Evolutionary conservation across 2,888 invertebrate genomes (phyloP), one percentile per base, ranked within the genome.

Genomic region (Allacma fusca): DNA sequence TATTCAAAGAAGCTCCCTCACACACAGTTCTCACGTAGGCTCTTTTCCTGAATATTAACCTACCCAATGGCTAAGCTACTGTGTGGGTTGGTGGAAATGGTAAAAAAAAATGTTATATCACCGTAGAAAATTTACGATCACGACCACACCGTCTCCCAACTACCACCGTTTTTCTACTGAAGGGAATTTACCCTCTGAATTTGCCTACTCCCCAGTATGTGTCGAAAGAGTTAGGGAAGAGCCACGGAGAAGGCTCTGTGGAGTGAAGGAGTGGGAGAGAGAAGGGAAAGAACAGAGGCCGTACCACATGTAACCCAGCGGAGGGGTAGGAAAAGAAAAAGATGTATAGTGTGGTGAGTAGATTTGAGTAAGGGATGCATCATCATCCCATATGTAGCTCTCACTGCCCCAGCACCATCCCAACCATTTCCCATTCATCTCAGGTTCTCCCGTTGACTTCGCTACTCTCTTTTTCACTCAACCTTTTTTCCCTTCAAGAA

Each of bases 1-100:
- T 80, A 78, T 80, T 79, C 78, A 75, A 80, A 80, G 76, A 76
- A 80, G 80, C 80, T 78, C 74, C 77, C 65, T 34, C 40, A 23
- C 65, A 50, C 50, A 28, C 28, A 72, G 59, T 34, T 29, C 24
- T 71, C 75, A 59, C 67, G 24, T 5, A 13, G 24, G 29, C 28
- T 21, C 26, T 26, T 50, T 24, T 1, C 26, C 24, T 69, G 43
- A 40, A 69, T n/a, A 69, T n/a, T 34, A 34, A 34, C 34, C 34
- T 34, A 34, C 34, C 34, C 4, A 34, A 34, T 34, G 34, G 34
- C 34, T 34, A 34, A 34, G 34, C 34, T 9, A 34, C 34, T 34
- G 34, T 34, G 5, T 4, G 4, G 34, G 50, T 50, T 50, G 7
- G 4, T 50, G n/a, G 50, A 50, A 50, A 19, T 50, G 50, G 50